Conservation (phyloP, 2,797 vertebrate genomes). For the Halcyon smyrnensis region DNA sequence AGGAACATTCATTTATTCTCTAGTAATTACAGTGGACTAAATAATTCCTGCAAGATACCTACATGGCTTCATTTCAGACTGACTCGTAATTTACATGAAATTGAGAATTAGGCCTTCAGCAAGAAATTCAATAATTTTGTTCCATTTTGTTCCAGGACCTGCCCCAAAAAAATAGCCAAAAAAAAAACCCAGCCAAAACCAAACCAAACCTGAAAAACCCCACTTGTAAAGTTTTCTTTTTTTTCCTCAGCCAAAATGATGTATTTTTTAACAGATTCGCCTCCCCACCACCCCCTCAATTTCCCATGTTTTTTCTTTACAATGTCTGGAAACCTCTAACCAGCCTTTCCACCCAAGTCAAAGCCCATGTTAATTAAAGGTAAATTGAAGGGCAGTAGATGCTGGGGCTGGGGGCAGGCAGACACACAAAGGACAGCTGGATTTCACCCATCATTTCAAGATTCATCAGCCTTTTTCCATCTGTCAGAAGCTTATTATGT, state of each 20-base stretch:
- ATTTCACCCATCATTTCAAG: not conserved
- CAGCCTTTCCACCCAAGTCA: not conserved
- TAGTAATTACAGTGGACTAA: not conserved
- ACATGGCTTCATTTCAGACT: not conserved
- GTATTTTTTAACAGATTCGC: not conserved
- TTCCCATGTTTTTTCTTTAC: not conserved
- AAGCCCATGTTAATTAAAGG: not conserved
- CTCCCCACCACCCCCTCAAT: not conserved
- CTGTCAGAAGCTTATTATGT: not conserved
- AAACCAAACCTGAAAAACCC: too few relatives aligned
- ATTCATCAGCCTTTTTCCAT: slow-evolving; percentile 28
- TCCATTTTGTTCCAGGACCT: not conserved
- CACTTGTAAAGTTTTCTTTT: not conserved
- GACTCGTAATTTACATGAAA: not conserved
- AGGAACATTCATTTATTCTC: not conserved
- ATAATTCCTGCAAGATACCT: not conserved
- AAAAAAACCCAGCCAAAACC: not conserved
- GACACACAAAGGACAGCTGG: not conserved
- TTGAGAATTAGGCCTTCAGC: not conserved
- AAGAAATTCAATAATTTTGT: not conserved
- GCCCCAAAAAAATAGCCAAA: not conserved
- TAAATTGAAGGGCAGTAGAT: not conserved
- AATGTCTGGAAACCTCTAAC: not conserved
- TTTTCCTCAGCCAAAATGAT: not conserved
- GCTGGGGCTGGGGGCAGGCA: not conserved